Base-by-base conservation (phyloP, 2,113 vertebrate genomes). In the Collichthys lucidus region DNA sequence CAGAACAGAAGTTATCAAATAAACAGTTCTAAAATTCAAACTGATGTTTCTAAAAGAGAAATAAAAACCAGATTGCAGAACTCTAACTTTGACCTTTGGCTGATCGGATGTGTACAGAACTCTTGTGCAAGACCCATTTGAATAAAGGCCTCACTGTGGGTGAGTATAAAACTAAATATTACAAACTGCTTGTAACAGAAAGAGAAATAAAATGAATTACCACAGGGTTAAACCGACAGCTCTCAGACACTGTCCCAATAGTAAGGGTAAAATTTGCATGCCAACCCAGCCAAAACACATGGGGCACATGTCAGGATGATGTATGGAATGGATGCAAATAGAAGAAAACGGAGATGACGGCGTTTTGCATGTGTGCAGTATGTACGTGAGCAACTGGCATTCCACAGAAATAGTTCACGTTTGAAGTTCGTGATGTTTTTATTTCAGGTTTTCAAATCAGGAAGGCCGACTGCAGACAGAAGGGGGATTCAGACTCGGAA, bases 321-420 rank as follows among this genome's bases (percentile, higher is more conserved):
- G 66, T 17, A 89, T 77, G 57, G 26, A 19, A 26, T 26, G 46
- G 83, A 86, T 88, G 70, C 0, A 92, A 90, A 91, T 86, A 89
- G 85, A 83, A 47, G 62, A 61, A 86, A 89, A 77, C 40, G 4
- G 82, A 89, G 77, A 72, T n/a, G 71, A 49, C 1, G 20, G 29
- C 6, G 3, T 8, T 64, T 26, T 68, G 53, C 46, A 71, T 56
- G 62, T 74, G 64, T 66, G 26, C 17, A 49, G 5, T 40, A 46
- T 19, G 16, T 42, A 44, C 20, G 2, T 44, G 20, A 14, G 50
- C 66, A 82, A 61, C 62, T 46, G 15, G 35, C 68, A 86, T 80
- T 71, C 62, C 71, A 66, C 4, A 74, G 60, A 66, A 72, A 77
- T 40, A 15, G 26, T 56, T 81, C 15, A 46, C 17, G 69, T 52